These are phyloP conservation scores for Solenodon paradoxus DNA, from an alignment of 2,113 vertebrate species.

Conservation along the genomic window DNA sequence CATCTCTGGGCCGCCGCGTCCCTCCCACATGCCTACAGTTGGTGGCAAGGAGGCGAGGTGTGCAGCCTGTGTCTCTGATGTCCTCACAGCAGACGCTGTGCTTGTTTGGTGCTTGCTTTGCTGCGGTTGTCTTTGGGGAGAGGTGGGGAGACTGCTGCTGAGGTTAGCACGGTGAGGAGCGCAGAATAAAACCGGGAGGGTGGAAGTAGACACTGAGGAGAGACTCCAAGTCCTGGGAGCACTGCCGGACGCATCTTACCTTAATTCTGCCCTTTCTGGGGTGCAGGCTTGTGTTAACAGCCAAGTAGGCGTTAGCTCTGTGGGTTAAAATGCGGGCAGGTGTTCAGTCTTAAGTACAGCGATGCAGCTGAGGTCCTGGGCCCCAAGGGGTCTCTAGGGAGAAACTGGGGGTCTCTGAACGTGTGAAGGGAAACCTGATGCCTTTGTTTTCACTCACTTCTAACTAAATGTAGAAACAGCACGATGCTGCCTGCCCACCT, in stretches of 20 bases:
- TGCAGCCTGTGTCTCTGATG: no score
- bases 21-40: not conserved
- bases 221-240: not conserved
- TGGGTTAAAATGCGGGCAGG: rapidly evolving
- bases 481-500: not conserved
- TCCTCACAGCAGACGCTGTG: not conserved
- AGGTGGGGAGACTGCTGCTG: no score
- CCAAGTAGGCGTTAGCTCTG: not conserved
- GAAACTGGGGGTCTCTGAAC: not conserved
- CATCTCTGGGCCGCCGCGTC: not conserved
- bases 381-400: not conserved
- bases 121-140: not conserved
- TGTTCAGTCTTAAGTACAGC: not conserved
- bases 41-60: no score
- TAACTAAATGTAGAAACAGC: not conserved
- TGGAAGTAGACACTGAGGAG: not conserved
- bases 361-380: not conserved
- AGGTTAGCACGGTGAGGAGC: no score
- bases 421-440: rapidly evolving
- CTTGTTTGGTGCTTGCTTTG: not conserved
- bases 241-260: not conserved
- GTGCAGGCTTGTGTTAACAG: not conserved
- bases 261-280: not conserved
- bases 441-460: not conserved
- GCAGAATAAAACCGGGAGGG: not conserved